phyloP scores from a whole-genome alignment of 2,888 invertebrate species.

The Heliconius sara region DNA sequence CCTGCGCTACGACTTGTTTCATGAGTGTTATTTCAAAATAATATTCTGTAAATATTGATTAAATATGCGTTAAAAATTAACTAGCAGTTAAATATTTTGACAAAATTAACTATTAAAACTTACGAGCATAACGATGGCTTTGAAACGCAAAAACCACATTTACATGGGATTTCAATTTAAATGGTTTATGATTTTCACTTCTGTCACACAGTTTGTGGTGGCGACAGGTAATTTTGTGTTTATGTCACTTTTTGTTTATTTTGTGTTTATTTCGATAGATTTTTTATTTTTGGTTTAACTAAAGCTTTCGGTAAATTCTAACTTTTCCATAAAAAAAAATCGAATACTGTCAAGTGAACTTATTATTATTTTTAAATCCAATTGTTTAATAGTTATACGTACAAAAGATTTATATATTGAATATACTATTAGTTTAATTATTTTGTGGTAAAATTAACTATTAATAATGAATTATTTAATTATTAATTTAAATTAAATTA shows the following conservation, averaged over 20 bases:
- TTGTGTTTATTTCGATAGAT: not conserved
- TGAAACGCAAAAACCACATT: slow-evolving; percentile 21
- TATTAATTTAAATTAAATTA: too few species aligned
- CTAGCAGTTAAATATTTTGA: not conserved
- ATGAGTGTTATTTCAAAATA: not conserved
- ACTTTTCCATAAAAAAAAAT: too few species aligned
- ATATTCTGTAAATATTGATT: too few species aligned
- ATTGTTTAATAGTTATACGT: not conserved
- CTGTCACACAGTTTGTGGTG: slow-evolving; percentile 9
- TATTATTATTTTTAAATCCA: too few species aligned
- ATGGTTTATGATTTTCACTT: slow-evolving; percentile 14
- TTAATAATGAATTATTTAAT: not conserved
- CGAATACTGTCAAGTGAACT: too few species aligned
- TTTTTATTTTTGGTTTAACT: not conserved
- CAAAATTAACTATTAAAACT: slow-evolving; percentile 11
- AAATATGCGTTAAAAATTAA: not conserved
- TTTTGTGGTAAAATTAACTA: slow-evolving; percentile 9
- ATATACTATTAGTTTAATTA: not conserved
- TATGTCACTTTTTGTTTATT: not conserved
- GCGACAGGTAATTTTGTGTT: slow-evolving; percentile 9
- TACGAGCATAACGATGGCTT: not conserved
- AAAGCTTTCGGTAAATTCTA: not conserved
- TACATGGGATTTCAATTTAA: slow-evolving; percentile 25
- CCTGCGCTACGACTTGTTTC: not conserved
- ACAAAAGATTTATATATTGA: not conserved